Conservation (phyloP, 1,140 invertebrate genomes). For the Aphelenchoides fujianensis region DNA sequence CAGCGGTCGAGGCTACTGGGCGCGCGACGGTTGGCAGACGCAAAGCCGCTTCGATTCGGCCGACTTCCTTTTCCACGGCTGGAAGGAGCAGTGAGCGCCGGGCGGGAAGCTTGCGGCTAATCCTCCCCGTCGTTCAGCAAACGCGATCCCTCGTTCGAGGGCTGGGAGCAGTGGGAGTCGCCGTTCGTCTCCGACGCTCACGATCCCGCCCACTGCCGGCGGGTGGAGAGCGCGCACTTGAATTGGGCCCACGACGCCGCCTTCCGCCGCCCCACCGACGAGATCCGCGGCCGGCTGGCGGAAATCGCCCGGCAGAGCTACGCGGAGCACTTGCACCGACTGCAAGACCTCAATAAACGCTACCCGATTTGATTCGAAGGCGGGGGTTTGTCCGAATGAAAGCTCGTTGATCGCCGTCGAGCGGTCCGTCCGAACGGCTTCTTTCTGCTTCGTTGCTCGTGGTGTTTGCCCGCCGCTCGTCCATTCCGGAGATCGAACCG, state of each 20-base stretch:
- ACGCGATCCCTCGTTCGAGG: too few species aligned
- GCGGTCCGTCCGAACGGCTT: too few species aligned
- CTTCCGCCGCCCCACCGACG: background rate
- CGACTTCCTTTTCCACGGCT: slow-evolving; percentile 25
- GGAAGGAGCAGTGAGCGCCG: slow-evolving; percentile 20
- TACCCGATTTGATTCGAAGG: too few species aligned
- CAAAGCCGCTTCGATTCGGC: slow-evolving; percentile 24
- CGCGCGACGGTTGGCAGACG: slow-evolving; percentile 49
- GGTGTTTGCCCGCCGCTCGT: too few species aligned
- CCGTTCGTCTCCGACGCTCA: background rate
- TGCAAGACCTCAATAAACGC: background rate
- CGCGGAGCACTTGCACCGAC: background rate
- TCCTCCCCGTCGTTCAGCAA: background rate
- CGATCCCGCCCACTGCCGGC: background rate
- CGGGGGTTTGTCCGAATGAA: too few species aligned
- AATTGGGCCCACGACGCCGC: background rate
- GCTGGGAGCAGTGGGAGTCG: background rate
- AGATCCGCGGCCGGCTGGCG: background rate
- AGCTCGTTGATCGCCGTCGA: too few species aligned
- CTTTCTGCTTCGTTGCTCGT: too few species aligned
- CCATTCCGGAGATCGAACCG: too few species aligned
- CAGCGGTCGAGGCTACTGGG: slow-evolving; percentile 32
- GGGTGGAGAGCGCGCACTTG: background rate
- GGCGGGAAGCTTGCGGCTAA: too few species aligned
- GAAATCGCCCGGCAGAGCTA: background rate